Evolutionary conservation across 2,888 invertebrate species (phyloP).

Genomic region (Drosophila bunnanda): DNA sequence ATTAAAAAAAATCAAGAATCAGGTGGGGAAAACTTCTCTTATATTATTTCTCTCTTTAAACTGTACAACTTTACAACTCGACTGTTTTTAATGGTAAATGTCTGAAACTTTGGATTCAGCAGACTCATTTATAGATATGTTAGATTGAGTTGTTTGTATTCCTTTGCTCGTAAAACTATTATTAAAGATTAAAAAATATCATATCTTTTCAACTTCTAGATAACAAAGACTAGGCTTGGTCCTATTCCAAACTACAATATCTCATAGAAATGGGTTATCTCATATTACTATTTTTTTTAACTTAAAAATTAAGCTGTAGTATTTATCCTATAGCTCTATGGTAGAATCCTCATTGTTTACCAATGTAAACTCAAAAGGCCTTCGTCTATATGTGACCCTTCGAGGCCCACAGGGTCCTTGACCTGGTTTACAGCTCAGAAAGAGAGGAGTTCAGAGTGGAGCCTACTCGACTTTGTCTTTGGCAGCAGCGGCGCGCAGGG

Average conservation of each 20-base stretch:
- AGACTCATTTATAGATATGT: too few relatives aligned
- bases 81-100: neutral
- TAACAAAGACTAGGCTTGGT: too few relatives aligned
- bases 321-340: neutral
- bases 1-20: neutral
- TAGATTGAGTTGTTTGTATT: too few relatives aligned
- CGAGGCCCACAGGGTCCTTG: slow-evolving; percentile 28
- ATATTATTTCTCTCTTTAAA: neutral
- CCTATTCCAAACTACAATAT: neutral
- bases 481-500: slow-evolving; percentile 14
- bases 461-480: slow-evolving; percentile 2
- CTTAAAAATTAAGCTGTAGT: neutral
- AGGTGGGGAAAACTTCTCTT: neutral
- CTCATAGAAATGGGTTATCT: too few relatives aligned
- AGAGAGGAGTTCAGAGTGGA: slow-evolving; percentile 1
- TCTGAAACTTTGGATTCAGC: neutral
- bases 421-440: slow-evolving; percentile 26
- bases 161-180: neutral
- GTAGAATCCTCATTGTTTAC: neutral
- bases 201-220: neutral
- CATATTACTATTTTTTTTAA: neutral
- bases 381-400: slow-evolving; percentile 1
- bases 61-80: neutral
- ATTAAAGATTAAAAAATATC: neutral
- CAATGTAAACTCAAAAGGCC: neutral